Evolutionary conservation across 2,888 invertebrate species (phyloP).

Genomic region (Prostheceraeus crozeri): DNA sequence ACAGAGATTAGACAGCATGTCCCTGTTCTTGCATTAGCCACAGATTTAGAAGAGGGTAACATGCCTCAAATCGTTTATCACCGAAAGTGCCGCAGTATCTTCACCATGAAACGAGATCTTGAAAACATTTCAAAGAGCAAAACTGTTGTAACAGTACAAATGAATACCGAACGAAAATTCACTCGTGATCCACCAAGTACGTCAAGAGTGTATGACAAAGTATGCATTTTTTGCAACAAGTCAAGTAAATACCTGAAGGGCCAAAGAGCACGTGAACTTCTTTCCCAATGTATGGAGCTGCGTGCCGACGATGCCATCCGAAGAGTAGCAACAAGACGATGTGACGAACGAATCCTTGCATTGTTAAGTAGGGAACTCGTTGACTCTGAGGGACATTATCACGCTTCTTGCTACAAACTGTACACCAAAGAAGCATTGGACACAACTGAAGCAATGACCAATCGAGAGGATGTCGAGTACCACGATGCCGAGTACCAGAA

Average conservation of each 20-base stretch:
- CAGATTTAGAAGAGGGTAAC: no score
- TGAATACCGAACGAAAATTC: no score
- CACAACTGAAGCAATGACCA: background rate
- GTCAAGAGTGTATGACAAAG: slow-evolving; percentile 12
- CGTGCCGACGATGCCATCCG: background rate
- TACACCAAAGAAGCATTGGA: background rate
- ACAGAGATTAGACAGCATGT: no score
- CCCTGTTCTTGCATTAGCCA: no score
- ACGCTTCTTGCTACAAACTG: slow-evolving; percentile 1
- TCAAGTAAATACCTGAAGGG: slow-evolving; percentile 23
- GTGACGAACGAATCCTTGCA: background rate
- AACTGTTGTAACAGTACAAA: no score
- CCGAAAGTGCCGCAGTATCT: no score
- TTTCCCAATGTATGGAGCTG: slow-evolving; percentile 2
- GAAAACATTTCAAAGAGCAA: no score
- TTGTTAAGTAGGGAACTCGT: slow-evolving; percentile 7
- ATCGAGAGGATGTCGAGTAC: background rate
- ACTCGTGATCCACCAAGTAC: background rate
- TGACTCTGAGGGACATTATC: slow-evolving; percentile 13
- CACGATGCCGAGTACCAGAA: slow-evolving; percentile 2
- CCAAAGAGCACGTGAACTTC: background rate
- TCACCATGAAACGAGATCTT: no score
- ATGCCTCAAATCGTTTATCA: no score
- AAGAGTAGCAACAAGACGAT: background rate
- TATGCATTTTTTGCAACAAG: slow-evolving; percentile 16